phyloP scores from a whole-genome alignment of 2,888 invertebrate species.

The Melangyna quadrimaculata region DNA sequence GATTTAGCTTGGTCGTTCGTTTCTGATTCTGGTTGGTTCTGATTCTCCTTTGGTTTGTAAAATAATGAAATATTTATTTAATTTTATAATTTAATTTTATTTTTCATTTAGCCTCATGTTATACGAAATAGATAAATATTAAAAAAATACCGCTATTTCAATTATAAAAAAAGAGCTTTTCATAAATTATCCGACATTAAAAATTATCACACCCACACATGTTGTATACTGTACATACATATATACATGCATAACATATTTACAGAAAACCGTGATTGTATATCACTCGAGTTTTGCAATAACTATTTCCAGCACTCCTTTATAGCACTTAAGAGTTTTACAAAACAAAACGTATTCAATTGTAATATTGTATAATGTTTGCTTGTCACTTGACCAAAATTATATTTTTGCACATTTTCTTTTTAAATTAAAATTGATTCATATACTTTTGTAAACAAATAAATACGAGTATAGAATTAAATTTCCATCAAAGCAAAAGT shows the following conservation, averaged over 20 bases:
- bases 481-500: slow-evolving; percentile 51
- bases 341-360: background rate
- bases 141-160: slow-evolving; percentile 12
- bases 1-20: slow-evolving; percentile 47
- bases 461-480: slow-evolving; percentile 24
- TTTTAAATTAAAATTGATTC: slow-evolving; percentile 72
- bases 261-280: slow-evolving; percentile 51
- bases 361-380: slow-evolving; percentile 2
- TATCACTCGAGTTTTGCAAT: slow-evolving; percentile 14
- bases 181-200: slow-evolving; percentile 27
- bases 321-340: slow-evolving; percentile 24
- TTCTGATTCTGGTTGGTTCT: slow-evolving; percentile 60
- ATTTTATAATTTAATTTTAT: background rate
- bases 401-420: slow-evolving; percentile 43
- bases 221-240: too few species aligned
- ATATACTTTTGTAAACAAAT: background rate
- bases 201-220: slow-evolving; percentile 28
- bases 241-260: background rate
- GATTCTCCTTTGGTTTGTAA: slow-evolving; percentile 34
- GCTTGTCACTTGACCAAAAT: slow-evolving; percentile 29
- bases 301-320: slow-evolving; percentile 39
- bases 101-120: slow-evolving; percentile 6
- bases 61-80: slow-evolving; percentile 18
- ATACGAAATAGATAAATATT: background rate
- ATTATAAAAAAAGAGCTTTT: slow-evolving; percentile 8